Percentiles rank a stretch among this genome's conserved stretches.
These are phyloP conservation scores for Myocastor coypus DNA, from an alignment of 2,113 vertebrate genomes.

Conservation along the genomic window DNA sequence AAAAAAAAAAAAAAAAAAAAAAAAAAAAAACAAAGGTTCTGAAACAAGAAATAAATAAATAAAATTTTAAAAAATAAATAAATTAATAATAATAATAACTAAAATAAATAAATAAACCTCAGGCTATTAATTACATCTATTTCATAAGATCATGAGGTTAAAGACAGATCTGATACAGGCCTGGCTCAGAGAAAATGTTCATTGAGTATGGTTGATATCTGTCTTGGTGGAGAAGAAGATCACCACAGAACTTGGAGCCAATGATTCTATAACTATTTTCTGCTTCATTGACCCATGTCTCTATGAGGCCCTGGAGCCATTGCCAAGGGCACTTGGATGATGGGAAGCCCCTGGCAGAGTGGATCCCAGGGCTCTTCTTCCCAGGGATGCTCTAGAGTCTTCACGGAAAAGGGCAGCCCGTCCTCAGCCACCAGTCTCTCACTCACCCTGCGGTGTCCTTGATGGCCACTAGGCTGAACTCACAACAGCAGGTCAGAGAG, in stretches of 20 bases:
- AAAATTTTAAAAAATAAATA: no score
- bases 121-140: not conserved
- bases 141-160: not conserved
- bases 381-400: not conserved
- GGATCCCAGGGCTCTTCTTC: not conserved
- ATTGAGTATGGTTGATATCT: not conserved
- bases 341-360: not conserved
- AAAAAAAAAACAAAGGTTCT: no score
- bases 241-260: not conserved
- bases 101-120: no score
- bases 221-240: not conserved
- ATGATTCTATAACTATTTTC: not conserved
- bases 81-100: no score
- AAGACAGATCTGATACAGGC: not conserved
- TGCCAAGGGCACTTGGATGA: not conserved
- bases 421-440: not conserved
- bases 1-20: no score
- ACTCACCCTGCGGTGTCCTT: not conserved
- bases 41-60: no score
- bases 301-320: not conserved
- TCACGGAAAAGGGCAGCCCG: not conserved
- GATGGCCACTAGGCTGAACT: rapidly evolving
- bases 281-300: not conserved
- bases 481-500: not conserved
- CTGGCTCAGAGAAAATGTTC: not conserved